These are phyloP conservation scores for Volucella inanis DNA, from an alignment of 2,888 invertebrate genomes.

Conservation along the genomic window DNA sequence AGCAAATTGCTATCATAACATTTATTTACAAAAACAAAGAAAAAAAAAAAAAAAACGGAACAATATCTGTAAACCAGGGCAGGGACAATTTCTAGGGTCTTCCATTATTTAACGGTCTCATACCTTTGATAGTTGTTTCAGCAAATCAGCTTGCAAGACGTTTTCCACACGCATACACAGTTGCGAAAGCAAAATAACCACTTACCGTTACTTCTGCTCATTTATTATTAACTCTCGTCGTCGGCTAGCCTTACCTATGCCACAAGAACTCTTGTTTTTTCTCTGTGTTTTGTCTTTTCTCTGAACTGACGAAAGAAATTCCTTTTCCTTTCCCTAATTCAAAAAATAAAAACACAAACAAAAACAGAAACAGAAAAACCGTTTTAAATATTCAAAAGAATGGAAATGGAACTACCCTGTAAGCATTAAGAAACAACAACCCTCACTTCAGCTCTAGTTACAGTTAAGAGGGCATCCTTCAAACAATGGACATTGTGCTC, in stretches of 20 bases:
- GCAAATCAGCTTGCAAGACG: slow-evolving; percentile 37
- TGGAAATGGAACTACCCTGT: slow-evolving; percentile 7
- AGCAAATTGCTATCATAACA: slow-evolving; percentile 37
- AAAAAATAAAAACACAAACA: not conserved
- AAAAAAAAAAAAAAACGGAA: not conserved
- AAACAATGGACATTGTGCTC: slow-evolving; percentile 61
- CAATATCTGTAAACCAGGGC: not conserved
- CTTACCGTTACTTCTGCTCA: not conserved
- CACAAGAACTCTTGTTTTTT: not conserved
- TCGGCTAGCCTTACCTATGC: not conserved
- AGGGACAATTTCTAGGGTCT: slow-evolving; percentile 12
- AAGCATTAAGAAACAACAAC: not conserved
- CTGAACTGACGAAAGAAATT: not conserved
- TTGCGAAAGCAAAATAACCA: no score
- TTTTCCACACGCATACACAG: not conserved
- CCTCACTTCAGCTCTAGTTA: slow-evolving; percentile 24
- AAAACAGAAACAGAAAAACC: not conserved
- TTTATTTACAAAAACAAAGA: not conserved
- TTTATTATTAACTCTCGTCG: slow-evolving; percentile 37
- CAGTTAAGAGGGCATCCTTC: slow-evolving; percentile 21
- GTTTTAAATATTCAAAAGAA: slow-evolving; percentile 42
- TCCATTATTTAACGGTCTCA: slow-evolving; percentile 37
- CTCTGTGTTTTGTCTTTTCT: not conserved
- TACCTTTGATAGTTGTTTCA: slow-evolving; percentile 31
- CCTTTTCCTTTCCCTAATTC: not conserved